phyloP scores from a whole-genome alignment of 2,888 invertebrate species.

The Machimus rusticus region DNA sequence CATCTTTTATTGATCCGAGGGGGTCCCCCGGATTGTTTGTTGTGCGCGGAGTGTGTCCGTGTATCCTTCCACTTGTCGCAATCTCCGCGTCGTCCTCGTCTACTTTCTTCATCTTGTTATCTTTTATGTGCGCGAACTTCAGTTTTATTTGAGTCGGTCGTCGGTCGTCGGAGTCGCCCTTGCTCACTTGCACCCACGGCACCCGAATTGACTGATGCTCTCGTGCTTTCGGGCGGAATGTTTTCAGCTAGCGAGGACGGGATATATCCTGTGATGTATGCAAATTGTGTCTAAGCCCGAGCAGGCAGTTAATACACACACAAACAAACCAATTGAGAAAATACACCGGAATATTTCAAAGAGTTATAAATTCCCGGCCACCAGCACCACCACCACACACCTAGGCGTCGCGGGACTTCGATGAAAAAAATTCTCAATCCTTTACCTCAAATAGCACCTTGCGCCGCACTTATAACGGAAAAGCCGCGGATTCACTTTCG shows the following conservation, averaged over 20 bases:
- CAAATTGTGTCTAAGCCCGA: constrained; percentile 47
- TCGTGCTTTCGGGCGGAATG: constrained; percentile 10
- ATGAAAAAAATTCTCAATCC: constrained; percentile 33
- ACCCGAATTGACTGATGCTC: constrained; percentile 25
- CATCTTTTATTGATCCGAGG: constrained; percentile 46
- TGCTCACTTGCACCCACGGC: neutral
- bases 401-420: neutral
- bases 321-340: constrained; percentile 37
- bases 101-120: constrained; percentile 45
- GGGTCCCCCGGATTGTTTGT: constrained; percentile 43
- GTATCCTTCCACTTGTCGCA: constrained; percentile 20
- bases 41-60: constrained; percentile 35
- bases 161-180: constrained; percentile 9
- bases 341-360: constrained; percentile 34
- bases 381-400: constrained; percentile 30
- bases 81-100: constrained; percentile 35
- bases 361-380: constrained; percentile 44
- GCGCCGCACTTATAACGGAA: neutral
- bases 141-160: constrained; percentile 18
- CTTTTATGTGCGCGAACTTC: constrained; percentile 46
- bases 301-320: constrained; percentile 29
- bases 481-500: constrained; percentile 6
- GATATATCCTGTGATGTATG: constrained; percentile 48
- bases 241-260: constrained; percentile 39
- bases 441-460: constrained; percentile 6